phyloP scores from a whole-genome alignment of 2,797 vertebrate genomes.

The Arrhamphus sclerolepis region DNA sequence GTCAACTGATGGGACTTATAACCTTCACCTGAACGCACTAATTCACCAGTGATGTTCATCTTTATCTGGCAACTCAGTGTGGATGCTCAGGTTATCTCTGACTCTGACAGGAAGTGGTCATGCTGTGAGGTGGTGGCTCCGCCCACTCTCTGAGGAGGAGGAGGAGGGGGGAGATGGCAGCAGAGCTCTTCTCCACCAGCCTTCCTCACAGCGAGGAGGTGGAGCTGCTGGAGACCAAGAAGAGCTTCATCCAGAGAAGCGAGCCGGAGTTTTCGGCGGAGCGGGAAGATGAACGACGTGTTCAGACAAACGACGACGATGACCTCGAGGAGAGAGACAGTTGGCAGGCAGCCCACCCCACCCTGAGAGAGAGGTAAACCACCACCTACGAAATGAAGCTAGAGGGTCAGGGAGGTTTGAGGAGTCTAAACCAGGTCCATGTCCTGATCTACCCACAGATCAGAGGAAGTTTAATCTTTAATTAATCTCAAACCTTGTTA shows the following conservation, averaged over 20 bases:
- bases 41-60: too few relatives aligned
- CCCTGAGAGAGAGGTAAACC: slow-evolving; percentile 87
- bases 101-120: slow-evolving; percentile 33
- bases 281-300: slow-evolving; percentile 43
- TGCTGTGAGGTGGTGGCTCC: slow-evolving; percentile 79
- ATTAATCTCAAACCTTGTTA: too few relatives aligned
- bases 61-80: too few relatives aligned
- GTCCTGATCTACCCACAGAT: too few relatives aligned
- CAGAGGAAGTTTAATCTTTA: too few relatives aligned
- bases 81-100: too few relatives aligned
- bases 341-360: slow-evolving; percentile 88
- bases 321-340: slow-evolving; percentile 79
- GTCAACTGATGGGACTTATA: too few relatives aligned
- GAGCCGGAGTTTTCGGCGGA: slow-evolving; percentile 53
- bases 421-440: too few relatives aligned
- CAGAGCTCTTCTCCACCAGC: slow-evolving; percentile 86
- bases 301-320: slow-evolving; percentile 76
- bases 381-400: too few relatives aligned
- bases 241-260: slow-evolving; percentile 46
- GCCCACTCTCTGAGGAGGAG: slow-evolving; percentile 72
- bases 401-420: too few relatives aligned
- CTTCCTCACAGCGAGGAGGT: slow-evolving; percentile 54
- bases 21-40: too few relatives aligned
- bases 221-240: slow-evolving; percentile 74
- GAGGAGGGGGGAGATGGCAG: slow-evolving; percentile 82